Evolutionary conservation across 2,888 invertebrate genomes (phyloP), one percentile per base, ranked within the genome.

Genomic region (Callimorpha dominula): DNA sequence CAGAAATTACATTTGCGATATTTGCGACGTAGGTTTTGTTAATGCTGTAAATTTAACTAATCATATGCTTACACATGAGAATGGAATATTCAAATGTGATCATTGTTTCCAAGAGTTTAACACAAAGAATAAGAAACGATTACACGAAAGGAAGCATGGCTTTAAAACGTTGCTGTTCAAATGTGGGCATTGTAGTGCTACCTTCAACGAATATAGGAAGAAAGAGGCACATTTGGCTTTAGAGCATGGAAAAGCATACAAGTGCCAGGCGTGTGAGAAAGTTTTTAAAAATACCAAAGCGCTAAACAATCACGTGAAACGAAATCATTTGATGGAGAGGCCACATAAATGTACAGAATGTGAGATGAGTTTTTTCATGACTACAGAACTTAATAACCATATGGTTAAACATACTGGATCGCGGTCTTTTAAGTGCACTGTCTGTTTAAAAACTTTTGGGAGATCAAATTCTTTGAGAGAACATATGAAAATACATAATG

Each of bases 1-100:
- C 60, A 85, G 87, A 50, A 92, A 96, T 86, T 94, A 94, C 74
- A 91, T 94, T 46, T 96, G 96, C 76, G 93, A 94, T 40, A 86
- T 93, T 4, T 96, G 96, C 75, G 90, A 91, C 3, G 92, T 93
- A 43, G 94, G 95, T 0, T 90, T 88, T 52, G 92, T 95, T 0
- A 93, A 93, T 60, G 90, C 82, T 17, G 43, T 31, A 14, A 65
- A 72, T 0, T 54, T 71, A 0, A 71, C 57, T 0, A 17, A 86
- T 0, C 93, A 93, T 73, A 87, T 85, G 62, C 85, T 88, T 5
- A 87, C 88, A 0, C 93, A 94, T 65, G 86, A 87, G 20, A 90
- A 82, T 4, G 93, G 92, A 0, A 79, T 70, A 3, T 88, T 86
- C 62, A 73, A 70, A 1, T 92, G 92, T 65, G 74, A 81, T 0